Conservation (phyloP, 2,888 invertebrate species). For the Eucriotettix oculatus region DNA sequence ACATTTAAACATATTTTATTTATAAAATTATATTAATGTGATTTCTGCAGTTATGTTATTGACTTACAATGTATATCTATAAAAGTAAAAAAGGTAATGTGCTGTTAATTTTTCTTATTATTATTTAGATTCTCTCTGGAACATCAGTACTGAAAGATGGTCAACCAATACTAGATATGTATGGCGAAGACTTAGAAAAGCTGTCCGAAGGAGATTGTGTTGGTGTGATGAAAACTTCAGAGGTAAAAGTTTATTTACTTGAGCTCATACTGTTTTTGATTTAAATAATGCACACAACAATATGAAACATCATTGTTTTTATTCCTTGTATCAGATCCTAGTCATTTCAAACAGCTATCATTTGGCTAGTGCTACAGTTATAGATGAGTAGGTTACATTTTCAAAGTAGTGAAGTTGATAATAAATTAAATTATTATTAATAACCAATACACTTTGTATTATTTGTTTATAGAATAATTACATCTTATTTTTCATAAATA, state of each 20-base stretch:
- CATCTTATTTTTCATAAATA: too few relatives aligned
- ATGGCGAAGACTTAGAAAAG: slow-evolving; percentile 70
- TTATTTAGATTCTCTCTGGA: slow-evolving; percentile 68
- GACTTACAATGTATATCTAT: too few relatives aligned
- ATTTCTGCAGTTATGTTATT: too few relatives aligned
- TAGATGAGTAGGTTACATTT: background rate
- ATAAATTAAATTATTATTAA: background rate
- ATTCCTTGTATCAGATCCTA: too few relatives aligned
- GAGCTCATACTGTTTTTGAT: too few relatives aligned
- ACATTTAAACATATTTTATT: too few relatives aligned
- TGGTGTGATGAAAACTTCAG: slow-evolving; percentile 67
- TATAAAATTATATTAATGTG: too few relatives aligned
- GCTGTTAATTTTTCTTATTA: slow-evolving; percentile 5
- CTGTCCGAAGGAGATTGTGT: slow-evolving; percentile 68
- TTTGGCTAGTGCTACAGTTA: background rate
- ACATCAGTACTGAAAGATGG: slow-evolving; percentile 75
- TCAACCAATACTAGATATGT: slow-evolving; percentile 59
- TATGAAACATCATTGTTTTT: too few relatives aligned
- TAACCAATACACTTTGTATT: too few relatives aligned
- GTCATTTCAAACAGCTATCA: too few relatives aligned
- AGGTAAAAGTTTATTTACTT: slow-evolving; percentile 28
- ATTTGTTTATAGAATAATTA: too few relatives aligned
- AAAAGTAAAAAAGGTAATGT: background rate
- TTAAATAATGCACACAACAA: too few relatives aligned
- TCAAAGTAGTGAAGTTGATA: slow-evolving; percentile 5